phyloP scores from a whole-genome alignment of 1,140 invertebrate genomes.

The Nephila pilipes region DNA sequence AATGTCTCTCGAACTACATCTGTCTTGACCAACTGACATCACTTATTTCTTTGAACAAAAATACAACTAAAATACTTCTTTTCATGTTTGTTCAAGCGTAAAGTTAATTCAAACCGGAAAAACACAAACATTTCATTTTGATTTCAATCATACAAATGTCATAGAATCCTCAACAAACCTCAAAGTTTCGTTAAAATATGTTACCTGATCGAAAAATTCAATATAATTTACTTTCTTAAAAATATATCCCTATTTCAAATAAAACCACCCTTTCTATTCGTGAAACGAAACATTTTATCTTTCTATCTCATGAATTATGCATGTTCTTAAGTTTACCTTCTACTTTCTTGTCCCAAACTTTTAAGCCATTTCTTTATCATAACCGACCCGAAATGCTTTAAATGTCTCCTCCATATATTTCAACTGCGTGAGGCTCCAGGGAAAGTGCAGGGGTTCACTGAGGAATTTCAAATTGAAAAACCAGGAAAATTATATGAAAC shows the following conservation, averaged over 20 bases:
- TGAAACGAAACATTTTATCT: conserved; percentile 46
- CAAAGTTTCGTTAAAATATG: background rate
- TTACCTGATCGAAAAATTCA: conserved; percentile 21
- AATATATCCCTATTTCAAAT: conserved; percentile 10
- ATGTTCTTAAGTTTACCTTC: conserved; percentile 30
- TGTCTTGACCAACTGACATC: background rate
- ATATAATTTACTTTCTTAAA: conserved; percentile 38
- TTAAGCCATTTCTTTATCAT: conserved; percentile 49
- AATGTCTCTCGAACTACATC: background rate
- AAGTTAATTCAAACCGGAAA: background rate
- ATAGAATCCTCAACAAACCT: background rate
- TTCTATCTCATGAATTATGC: conserved; percentile 20
- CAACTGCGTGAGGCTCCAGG: background rate
- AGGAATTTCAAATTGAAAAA: conserved; percentile 35
- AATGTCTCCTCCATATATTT: conserved; percentile 9
- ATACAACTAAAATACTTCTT: background rate
- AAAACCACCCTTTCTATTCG: conserved; percentile 26
- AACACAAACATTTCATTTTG: background rate
- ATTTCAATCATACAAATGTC: background rate
- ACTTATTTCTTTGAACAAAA: background rate
- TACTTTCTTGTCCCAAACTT: conserved; percentile 43
- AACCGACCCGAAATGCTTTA: conserved; percentile 12
- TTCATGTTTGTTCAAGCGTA: background rate
- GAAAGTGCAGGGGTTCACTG: background rate
- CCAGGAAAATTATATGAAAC: background rate